These are phyloP conservation scores for Lottia scabra DNA, from an alignment of 2,888 invertebrate species.

Conservation along the genomic window DNA sequence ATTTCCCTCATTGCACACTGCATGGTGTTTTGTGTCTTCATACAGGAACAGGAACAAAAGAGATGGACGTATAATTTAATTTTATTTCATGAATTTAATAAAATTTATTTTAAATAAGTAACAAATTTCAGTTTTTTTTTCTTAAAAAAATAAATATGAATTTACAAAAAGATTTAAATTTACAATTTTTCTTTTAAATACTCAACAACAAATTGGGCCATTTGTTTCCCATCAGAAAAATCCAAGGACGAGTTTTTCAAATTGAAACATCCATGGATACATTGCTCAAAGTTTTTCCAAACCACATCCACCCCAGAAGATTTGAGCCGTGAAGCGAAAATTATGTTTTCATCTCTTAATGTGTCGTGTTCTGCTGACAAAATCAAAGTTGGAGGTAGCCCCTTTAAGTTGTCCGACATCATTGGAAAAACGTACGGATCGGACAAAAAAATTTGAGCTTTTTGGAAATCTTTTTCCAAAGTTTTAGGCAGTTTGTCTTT, in stretches of 20 bases:
- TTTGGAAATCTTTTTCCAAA: background rate
- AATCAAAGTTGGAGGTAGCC: slow-evolving; percentile 12
- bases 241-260: background rate
- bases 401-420: slow-evolving; percentile 15
- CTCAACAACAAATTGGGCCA: background rate
- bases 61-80: no score
- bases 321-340: slow-evolving; percentile 13
- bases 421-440: slow-evolving; percentile 16
- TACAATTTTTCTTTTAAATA: no score
- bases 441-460: slow-evolving; percentile 4
- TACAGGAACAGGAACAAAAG: no score
- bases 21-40: no score
- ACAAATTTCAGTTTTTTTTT: no score
- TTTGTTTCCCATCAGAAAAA: background rate
- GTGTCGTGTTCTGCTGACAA: slow-evolving; percentile 13
- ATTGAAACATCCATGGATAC: background rate
- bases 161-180: no score
- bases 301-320: slow-evolving; percentile 8
- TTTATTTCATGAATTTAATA: no score
- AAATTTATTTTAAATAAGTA: no score
- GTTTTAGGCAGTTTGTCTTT: background rate
- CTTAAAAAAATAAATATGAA: no score
- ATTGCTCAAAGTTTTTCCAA: background rate
- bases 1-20: no score
- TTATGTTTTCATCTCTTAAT: slow-evolving; percentile 12